Base-by-base conservation (phyloP, 2,888 invertebrate species). In the Drosophila putrida region DNA sequence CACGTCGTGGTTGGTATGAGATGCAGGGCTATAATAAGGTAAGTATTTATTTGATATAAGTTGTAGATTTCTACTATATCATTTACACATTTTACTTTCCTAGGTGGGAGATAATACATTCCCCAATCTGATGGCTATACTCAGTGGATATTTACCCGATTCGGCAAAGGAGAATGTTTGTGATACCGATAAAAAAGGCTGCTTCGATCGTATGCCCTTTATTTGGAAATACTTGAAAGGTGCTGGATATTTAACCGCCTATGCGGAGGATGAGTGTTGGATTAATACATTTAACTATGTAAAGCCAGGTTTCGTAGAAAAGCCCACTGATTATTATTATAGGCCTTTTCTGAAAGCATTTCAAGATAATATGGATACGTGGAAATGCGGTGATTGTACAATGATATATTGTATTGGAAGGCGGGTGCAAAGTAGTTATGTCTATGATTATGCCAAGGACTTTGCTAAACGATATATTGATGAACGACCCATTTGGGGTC, bases 31-130 rank as follows among this genome's bases (percentile, higher is more conserved):
- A 96, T 91, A 94, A 94, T 82, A 94, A 94, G 93, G 94, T 94
- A 4, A 54, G 41, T 25, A 13, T 31, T 11, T 11, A 10, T 0
- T 1, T 9, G 1, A 27, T 11, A 6, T 6, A 44, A 2, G 25
- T 0, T 0, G 3, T 4, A 25, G n/a, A n/a, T 20, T 20, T 20
- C 20, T 28, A 6, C n/a, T 0, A 15, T 15, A 15, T 1, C 10
- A 15, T 1, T 20, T 3, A 13, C 4, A 15, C 0, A 4, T 9
- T 6, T 31, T 13, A 4, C 0, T 6, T 9, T 0, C 0, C 5
- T 88, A 96, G 94, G 94, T 96, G 62, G 97, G 95, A 0, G 97
- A 97, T 84, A 97, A 98, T 82, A 97, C 97, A 0, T 96, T 96
- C 88, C 97, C 97, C 0, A 98, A 98, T 92, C 91, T 98, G 57